Evolutionary conservation across 30 jellyfish, hydroid and myxozoan genomes (phyloP), one percentile per base, ranked within the genome.

Genomic region (Cassiopea andromeda): DNA sequence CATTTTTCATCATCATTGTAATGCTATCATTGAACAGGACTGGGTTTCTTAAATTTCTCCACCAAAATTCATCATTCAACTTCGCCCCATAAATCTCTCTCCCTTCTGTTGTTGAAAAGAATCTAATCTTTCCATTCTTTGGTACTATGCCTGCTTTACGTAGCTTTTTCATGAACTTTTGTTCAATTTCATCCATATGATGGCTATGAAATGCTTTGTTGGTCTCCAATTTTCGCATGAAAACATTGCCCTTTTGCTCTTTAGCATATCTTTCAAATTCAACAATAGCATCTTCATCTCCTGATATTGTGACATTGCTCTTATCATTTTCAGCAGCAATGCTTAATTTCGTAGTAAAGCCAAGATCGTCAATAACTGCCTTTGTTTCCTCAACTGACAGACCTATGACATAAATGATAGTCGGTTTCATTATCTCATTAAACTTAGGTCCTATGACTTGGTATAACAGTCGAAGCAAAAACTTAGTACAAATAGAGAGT

Each of bases 141-240:
- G 94, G 67, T 46, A 7, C 60, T 27, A 87, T 44, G 46, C 77
- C 44, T 48, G 71, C 77, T 38, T 77, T 59, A 46, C 70, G 47
- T 17, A 77, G 48, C 73, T 77, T 38, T 7, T 76, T 77, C 83
- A 60, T 71, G 80, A 87, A 87, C 64, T 44, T 60, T 43, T 27
- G 45, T 75, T 78, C 61, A 46, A 87, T 72, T 9, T 77, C 78
- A 57, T 87, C 94, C 94, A 87, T 87, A 57, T 87, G 94, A n/a
- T 78, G 94, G 73, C 94, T 87, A 87, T 87, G 94, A 47, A 71
- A 87, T 74, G 94, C 94, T 45, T 87, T 87, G 50, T 38, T 60
- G 47, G 94, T 87, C 15, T 61, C 83, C 7, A 87, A 69, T 66
- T 66, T 66, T 14, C 89, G 70, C 27, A 84, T 49, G 82, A 74